Conservation (phyloP, 23 tunicate species). For the Botrylloides violaceus region DNA sequence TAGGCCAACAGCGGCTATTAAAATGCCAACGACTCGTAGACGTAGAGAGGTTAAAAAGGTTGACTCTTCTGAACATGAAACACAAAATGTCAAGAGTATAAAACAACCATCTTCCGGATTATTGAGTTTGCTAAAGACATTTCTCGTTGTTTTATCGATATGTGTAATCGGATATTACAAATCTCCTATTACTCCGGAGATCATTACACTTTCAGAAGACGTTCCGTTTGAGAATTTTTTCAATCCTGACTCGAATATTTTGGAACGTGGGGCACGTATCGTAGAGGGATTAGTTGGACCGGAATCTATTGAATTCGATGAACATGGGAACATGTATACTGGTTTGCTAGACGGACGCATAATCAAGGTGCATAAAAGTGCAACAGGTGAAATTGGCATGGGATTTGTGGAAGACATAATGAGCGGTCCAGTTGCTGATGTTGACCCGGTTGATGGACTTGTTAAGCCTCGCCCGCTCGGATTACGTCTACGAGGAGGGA, state of each 20-base stretch:
- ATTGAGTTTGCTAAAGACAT: no score
- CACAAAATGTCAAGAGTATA: no score
- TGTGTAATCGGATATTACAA: background rate
- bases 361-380: constrained; percentile 7
- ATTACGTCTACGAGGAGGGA: constrained; percentile 5
- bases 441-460: constrained; percentile 17
- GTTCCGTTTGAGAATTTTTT: background rate
- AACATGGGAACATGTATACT: constrained; percentile 4
- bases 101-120: no score
- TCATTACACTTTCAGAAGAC: no score
- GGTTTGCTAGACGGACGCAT: constrained; percentile 16
- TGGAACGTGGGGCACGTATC: constrained; percentile 8
- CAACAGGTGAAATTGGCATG: constrained; percentile 20
- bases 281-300: background rate
- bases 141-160: no score
- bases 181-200: background rate
- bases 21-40: no score
- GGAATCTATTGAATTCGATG: constrained; percentile 7
- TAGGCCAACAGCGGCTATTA: no score
- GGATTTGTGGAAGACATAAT: constrained; percentile 14
- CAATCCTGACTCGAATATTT: background rate
- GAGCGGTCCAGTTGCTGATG: constrained; percentile 11
- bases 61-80: no score
- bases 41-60: no score
- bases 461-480: constrained; percentile 9